These are phyloP conservation scores for Bursaphelenchus okinawaensis DNA, from an alignment of 2,888 invertebrate genomes.

Conservation along the genomic window DNA sequence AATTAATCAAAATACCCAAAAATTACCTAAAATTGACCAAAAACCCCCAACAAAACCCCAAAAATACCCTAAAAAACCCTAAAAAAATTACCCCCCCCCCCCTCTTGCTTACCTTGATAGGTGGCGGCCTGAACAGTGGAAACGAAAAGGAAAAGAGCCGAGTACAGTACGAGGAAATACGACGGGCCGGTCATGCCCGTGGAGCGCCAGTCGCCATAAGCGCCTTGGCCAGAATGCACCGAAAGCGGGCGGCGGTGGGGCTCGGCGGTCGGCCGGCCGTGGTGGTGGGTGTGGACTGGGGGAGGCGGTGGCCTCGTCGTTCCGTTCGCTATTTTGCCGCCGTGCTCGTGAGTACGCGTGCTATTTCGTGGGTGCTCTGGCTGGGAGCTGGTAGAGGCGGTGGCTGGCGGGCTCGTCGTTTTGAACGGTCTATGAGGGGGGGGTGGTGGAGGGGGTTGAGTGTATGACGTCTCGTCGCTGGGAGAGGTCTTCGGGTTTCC, in stretches of 20 bases:
- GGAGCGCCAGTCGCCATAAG: slow-evolving; percentile 24
- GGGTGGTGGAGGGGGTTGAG: too few relatives aligned
- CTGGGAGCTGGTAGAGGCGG: too few relatives aligned
- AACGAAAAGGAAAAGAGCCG: slow-evolving; percentile 2
- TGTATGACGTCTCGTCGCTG: too few relatives aligned
- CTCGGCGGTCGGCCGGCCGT: background rate
- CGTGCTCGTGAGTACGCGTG: background rate
- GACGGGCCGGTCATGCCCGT: slow-evolving; percentile 25
- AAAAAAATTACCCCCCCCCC: too few relatives aligned
- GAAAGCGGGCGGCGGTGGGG: background rate
- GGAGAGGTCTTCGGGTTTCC: too few relatives aligned
- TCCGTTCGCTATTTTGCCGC: background rate
- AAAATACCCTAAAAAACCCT: background rate
- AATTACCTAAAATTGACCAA: slow-evolving; percentile 8
- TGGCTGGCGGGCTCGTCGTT: too few relatives aligned
- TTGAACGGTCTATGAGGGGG: too few relatives aligned
- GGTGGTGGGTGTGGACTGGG: background rate
- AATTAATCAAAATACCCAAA: background rate
- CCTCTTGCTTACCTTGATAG: slow-evolving; percentile 19
- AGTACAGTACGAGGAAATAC: slow-evolving; percentile 18
- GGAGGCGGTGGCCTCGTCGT: background rate
- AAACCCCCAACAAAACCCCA: too few relatives aligned
- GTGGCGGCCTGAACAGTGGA: slow-evolving; percentile 1
- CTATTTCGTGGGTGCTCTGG: too few relatives aligned
- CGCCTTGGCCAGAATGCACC: slow-evolving; percentile 20